Base-by-base conservation (phyloP, 2,113 vertebrate species). In the Phycodurus eques region DNA sequence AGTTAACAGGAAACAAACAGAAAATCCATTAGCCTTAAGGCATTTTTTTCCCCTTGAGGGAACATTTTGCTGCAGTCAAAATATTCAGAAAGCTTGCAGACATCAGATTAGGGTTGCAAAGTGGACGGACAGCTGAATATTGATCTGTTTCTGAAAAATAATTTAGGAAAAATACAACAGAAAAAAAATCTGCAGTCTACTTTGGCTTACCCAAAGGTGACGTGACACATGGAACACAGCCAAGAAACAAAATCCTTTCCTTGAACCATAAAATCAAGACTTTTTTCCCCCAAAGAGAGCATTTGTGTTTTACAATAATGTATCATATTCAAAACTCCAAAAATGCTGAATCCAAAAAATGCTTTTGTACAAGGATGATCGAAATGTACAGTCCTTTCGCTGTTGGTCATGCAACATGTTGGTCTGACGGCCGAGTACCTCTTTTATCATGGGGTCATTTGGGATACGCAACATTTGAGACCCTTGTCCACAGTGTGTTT, bases 141-240 rank as follows among this genome's bases (percentile, higher is more conserved):
- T 9, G 31, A 90, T 81, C 73, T 72, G 57, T n/a, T 54, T 57
- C 39, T 22, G 35, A 81, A 65, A 74, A 70, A 80, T 85, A 83
- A 71, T 68, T 83, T 72, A 84, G 83, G 39, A 84, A 68, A 65
- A 39, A 79, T 79, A 68, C 68, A 72, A 74, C 79, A 74, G 64
- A 83, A 86, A 88, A 39, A 85, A 81, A 81, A 84, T 88, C 79
- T 91, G 92, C 92, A 92, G 92, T 93, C 92, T 89, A 89, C 91
- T 93, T 93, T 93, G 92, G 92, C 92, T 90, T 90, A 77, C 86
- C 90, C 82, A 84, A 90, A 78, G 86, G 88, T 87, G 91, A 92
- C 88, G 90, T 93, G 91, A 87, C 90, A 91, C 90, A 83, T 74
- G 68, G 85, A 85, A 85, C 74, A 79, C 74, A 85, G 83, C 84